Conservation (phyloP, 2,113 vertebrate species). For the Platichthys flesus region DNA sequence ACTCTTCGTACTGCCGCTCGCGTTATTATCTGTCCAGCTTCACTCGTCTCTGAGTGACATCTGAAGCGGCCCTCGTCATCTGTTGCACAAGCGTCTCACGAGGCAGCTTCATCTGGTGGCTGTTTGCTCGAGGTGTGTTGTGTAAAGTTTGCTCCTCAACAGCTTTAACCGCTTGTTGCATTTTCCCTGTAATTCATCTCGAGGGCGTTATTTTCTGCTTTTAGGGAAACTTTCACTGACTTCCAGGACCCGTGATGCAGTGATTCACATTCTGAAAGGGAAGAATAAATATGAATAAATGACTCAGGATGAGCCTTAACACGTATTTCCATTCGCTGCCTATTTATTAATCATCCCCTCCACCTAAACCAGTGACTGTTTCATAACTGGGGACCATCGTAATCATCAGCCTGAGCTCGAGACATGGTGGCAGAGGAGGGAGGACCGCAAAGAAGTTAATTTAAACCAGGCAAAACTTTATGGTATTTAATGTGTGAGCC, state of each 20-base stretch:
- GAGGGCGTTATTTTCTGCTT: neutral
- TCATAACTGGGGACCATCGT: slow-evolving; percentile 24
- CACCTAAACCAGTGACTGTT: slow-evolving; percentile 16
- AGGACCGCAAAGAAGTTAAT: no score
- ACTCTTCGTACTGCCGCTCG: slow-evolving; percentile 19
- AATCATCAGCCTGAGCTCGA: slow-evolving; percentile 36
- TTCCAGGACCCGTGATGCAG: neutral
- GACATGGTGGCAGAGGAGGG: no score
- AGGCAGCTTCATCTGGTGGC: neutral
- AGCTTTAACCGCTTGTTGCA: neutral
- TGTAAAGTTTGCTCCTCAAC: neutral
- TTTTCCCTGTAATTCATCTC: neutral
- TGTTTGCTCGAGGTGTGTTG: neutral
- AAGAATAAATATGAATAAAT: neutral
- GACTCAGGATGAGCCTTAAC: slow-evolving; percentile 30
- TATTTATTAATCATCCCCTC: neutral
- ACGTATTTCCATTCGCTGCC: slow-evolving; percentile 48
- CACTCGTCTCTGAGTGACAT: slow-evolving; percentile 31
- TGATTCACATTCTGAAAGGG: slow-evolving; percentile 42
- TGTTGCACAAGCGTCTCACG: slow-evolving; percentile 9
- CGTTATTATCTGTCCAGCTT: slow-evolving; percentile 60
- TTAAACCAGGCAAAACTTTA: no score
- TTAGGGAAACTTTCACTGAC: neutral
- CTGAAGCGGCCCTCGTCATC: slow-evolving; percentile 26
- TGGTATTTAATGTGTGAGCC: no score